Evolutionary conservation across 2,888 invertebrate species (phyloP), one percentile per base, ranked within the genome.

Genomic region (Dinocampus coccinellae): DNA sequence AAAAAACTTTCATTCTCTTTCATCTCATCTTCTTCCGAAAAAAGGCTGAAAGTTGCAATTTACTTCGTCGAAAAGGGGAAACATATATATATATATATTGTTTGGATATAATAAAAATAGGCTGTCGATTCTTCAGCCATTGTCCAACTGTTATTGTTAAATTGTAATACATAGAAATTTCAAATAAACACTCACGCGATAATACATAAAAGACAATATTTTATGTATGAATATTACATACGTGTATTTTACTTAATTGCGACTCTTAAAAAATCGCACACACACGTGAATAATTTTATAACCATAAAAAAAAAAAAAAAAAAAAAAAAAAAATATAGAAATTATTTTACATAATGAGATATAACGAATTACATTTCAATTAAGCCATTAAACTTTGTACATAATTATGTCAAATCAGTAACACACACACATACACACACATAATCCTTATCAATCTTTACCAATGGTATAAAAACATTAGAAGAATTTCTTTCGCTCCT

Each of bases 281-380:
- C 33, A 33, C 33, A 33, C n/a, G 16, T 58, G 58, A 29, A n/a
- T n/a, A 61, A 16, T 11, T 22, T 10, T n/a, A 20, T 22, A 22
- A 0, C 13, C 13, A 20, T 11, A 39, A 39, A 61, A 61, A 13
- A 39, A 3, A 13, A 55, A 58, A 52, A 22, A 57, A 57, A n/a
- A 58, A 58, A 58, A 33, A 58, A 29, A n/a, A n/a, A n/a, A n/a
- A n/a, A n/a, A n/a, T n/a, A n/a, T n/a, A n/a, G n/a, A n/a, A n/a
- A n/a, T n/a, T n/a, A n/a, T n/a, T 66, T 58, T 26, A 39, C 57
- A n/a, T n/a, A 4, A 42, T 26, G 16, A 60, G 16, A 67, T 42
- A 33, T 34, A 61, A 61, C 52, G 61, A 68, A 62, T 69, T 69
- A 63, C 62, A 13, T 63, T 55, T 39, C 47, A 70, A 70, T 70